phyloP scores from a whole-genome alignment of 2,797 vertebrate species.

The Coregonus sp. region DNA sequence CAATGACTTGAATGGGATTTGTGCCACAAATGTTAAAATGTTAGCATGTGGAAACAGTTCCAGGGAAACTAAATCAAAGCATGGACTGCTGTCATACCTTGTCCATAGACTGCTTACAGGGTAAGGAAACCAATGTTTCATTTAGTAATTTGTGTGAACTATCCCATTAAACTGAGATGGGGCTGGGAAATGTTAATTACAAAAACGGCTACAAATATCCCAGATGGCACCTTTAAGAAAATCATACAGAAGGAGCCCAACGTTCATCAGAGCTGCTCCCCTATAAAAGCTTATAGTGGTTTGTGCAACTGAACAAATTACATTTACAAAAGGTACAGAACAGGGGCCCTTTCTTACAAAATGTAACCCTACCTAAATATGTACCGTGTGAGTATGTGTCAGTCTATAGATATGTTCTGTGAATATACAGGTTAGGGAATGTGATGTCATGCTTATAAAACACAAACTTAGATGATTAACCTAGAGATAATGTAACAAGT shows the following conservation, averaged over 20 bases:
- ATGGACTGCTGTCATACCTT: background rate
- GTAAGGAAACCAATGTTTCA: background rate
- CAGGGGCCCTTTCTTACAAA: slow-evolving; percentile 2
- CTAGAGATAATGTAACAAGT: background rate
- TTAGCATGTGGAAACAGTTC: too few species aligned
- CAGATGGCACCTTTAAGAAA: background rate
- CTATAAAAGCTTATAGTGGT: slow-evolving; percentile 11
- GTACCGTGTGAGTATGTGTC: slow-evolving; percentile 7
- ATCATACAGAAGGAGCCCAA: background rate
- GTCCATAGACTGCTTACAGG: too few species aligned
- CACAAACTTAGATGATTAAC: background rate
- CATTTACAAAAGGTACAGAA: slow-evolving; percentile 12
- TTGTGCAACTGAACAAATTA: slow-evolving; percentile 48
- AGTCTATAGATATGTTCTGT: slow-evolving; percentile 15
- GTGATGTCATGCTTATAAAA: background rate
- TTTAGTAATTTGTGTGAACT: too few species aligned
- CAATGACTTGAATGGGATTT: too few species aligned
- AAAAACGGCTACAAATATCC: background rate
- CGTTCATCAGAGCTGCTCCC: background rate
- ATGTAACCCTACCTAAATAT: background rate
- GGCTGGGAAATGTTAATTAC: background rate
- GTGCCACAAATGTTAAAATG: too few species aligned
- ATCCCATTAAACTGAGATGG: background rate
- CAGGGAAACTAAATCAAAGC: too few species aligned
- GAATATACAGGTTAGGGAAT: slow-evolving; percentile 8